phyloP scores from a whole-genome alignment of 2,113 vertebrate genomes.

The Limnothrissa miodon region DNA sequence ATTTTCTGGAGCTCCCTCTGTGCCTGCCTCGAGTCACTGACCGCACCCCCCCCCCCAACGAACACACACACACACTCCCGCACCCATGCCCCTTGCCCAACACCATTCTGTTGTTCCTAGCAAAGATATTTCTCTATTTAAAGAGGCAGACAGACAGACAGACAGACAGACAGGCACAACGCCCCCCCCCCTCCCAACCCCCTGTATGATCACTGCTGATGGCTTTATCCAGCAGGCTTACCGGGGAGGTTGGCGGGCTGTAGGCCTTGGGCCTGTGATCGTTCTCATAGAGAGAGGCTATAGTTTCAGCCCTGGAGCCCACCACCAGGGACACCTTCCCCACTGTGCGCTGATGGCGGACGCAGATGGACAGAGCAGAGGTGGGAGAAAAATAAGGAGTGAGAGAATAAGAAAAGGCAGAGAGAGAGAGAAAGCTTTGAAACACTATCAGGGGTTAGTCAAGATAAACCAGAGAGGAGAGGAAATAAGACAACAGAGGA shows the following conservation, averaged over 20 bases:
- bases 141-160: not conserved
- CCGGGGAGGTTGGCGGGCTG: slow-evolving; percentile 66
- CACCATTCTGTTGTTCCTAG: not conserved
- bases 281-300: slow-evolving; percentile 81
- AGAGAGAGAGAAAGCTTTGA: not conserved
- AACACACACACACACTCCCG: too few species aligned
- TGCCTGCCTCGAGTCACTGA: not conserved
- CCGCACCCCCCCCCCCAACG: too few species aligned
- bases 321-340: slow-evolving; percentile 79
- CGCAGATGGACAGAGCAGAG: slow-evolving; percentile 52
- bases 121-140: not conserved
- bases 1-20: not conserved
- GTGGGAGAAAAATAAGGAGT: slow-evolving; percentile 23
- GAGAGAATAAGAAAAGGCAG: not conserved
- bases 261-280: slow-evolving; percentile 79
- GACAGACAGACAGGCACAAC: not conserved
- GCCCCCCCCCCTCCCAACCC: not conserved
- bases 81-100: not conserved
- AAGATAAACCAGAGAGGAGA: not conserved
- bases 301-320: slow-evolving; percentile 77
- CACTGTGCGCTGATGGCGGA: slow-evolving; percentile 75
- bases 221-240: slow-evolving; percentile 63
- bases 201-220: not conserved
- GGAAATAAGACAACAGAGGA: slow-evolving; percentile 1
- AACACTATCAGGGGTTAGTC: not conserved